phyloP scores from a whole-genome alignment of 2,888 invertebrate species.

The Cephus rjabovi region DNA sequence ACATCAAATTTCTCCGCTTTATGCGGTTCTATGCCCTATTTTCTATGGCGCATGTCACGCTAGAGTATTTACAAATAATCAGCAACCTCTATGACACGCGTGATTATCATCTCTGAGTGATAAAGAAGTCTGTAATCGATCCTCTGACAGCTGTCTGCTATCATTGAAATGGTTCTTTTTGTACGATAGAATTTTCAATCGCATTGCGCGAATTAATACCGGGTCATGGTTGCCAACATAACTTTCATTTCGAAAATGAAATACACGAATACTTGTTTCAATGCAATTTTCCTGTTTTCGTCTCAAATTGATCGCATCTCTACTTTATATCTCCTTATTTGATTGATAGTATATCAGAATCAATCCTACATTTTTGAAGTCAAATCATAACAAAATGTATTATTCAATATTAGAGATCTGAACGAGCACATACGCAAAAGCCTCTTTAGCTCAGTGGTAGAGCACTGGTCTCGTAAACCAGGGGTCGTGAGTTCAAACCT shows the following conservation, averaged over 20 bases:
- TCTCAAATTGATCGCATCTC: too few species aligned
- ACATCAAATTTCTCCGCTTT: constrained; percentile 11
- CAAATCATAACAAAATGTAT: too few species aligned
- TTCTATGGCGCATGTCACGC: constrained; percentile 41
- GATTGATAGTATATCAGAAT: too few species aligned
- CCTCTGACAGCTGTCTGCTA: neutral
- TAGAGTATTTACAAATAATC: neutral
- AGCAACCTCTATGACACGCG: neutral
- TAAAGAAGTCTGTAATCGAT: neutral
- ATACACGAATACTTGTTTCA: too few species aligned
- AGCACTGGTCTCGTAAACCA: constrained; percentile 89
- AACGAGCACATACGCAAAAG: constrained; percentile 38
- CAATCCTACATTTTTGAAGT: too few species aligned
- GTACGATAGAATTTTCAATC: neutral
- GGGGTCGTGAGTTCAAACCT: constrained; percentile 89
- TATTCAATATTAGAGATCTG: neutral
- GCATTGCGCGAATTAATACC: neutral
- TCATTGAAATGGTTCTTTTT: constrained; percentile 5
- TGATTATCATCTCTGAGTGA: neutral
- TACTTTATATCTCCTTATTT: too few species aligned
- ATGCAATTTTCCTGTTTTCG: too few species aligned
- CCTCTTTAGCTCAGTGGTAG: constrained; percentile 89
- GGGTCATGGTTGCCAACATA: neutral
- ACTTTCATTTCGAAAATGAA: too few species aligned
- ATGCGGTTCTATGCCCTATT: constrained; percentile 30